phyloP scores from a whole-genome alignment of 2,888 invertebrate genomes.

The Mechanitis messenoides region DNA sequence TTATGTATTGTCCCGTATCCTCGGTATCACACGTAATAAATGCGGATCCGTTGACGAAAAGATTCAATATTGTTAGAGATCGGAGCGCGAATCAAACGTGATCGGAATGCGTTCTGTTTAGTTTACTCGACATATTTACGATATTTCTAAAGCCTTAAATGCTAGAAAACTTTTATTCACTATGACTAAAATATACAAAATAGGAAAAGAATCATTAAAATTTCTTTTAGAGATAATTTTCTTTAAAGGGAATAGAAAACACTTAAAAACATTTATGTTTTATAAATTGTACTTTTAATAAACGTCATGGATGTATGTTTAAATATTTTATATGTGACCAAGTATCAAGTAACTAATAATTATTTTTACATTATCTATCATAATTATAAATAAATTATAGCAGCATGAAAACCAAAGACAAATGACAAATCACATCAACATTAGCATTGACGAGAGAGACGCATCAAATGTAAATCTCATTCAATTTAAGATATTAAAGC shows the following conservation, averaged over 20 bases:
- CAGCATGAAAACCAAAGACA: slow-evolving; percentile 5
- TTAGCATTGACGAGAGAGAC: slow-evolving; percentile 6
- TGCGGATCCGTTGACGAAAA: slow-evolving; percentile 18
- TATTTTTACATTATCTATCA: too few species aligned
- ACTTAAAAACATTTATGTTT: too few species aligned
- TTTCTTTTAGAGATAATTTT: too few species aligned
- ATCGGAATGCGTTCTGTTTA: slow-evolving; percentile 12
- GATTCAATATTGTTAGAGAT: slow-evolving; percentile 19
- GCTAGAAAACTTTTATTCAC: background rate
- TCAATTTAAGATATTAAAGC: slow-evolving; percentile 6
- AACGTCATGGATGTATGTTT: too few species aligned
- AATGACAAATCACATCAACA: slow-evolving; percentile 10
- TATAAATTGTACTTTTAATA: too few species aligned
- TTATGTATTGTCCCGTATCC: slow-evolving; percentile 13
- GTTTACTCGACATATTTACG: slow-evolving; percentile 8
- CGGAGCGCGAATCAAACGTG: slow-evolving; percentile 21
- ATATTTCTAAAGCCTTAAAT: background rate
- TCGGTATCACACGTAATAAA: slow-evolving; percentile 23
- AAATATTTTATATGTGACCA: too few species aligned
- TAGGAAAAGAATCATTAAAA: too few species aligned
- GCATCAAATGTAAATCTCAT: slow-evolving; percentile 8
- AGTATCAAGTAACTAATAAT: too few species aligned
- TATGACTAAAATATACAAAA: too few species aligned
- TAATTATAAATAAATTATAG: background rate
- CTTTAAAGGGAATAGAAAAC: too few species aligned